phyloP scores from a whole-genome alignment of 2,888 invertebrate genomes.

The Athalia circularis region DNA sequence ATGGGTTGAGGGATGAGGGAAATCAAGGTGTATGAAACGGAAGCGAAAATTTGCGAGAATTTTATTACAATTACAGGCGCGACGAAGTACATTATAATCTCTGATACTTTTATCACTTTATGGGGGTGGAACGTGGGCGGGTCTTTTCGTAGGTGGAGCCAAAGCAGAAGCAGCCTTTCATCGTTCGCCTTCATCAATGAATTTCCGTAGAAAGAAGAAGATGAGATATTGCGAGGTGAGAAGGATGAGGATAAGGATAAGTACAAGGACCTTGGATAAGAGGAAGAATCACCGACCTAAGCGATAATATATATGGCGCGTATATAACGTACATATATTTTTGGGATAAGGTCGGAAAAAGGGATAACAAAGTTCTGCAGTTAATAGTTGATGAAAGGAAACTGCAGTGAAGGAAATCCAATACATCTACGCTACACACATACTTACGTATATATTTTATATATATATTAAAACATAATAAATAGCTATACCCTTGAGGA shows the following conservation, averaged over 20 bases:
- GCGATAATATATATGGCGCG: too few relatives aligned
- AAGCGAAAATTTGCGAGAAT: slow-evolving; percentile 19
- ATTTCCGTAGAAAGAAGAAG: too few relatives aligned
- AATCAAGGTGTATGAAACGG: not conserved
- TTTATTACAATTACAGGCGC: slow-evolving; percentile 25
- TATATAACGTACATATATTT: too few relatives aligned
- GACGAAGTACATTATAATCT: not conserved
- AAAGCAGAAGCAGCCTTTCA: too few relatives aligned
- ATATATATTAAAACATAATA: slow-evolving; percentile 64
- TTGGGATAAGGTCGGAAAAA: not conserved
- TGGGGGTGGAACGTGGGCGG: not conserved
- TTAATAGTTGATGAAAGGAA: slow-evolving; percentile 35
- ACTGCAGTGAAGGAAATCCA: slow-evolving; percentile 23
- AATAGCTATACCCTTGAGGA: slow-evolving; percentile 58
- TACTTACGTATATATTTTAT: too few relatives aligned
- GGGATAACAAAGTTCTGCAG: slow-evolving; percentile 17
- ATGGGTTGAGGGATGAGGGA: not conserved
- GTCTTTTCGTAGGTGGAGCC: not conserved
- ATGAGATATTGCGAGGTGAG: too few relatives aligned
- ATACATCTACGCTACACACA: too few relatives aligned
- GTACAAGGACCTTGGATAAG: too few relatives aligned
- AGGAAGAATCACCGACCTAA: too few relatives aligned
- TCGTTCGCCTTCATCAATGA: too few relatives aligned
- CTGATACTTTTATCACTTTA: slow-evolving; percentile 10
- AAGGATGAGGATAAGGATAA: too few relatives aligned